Evolutionary conservation across 92 coral and sea anemone genomes (phyloP).

Genomic region (Heteractis magnifica): DNA sequence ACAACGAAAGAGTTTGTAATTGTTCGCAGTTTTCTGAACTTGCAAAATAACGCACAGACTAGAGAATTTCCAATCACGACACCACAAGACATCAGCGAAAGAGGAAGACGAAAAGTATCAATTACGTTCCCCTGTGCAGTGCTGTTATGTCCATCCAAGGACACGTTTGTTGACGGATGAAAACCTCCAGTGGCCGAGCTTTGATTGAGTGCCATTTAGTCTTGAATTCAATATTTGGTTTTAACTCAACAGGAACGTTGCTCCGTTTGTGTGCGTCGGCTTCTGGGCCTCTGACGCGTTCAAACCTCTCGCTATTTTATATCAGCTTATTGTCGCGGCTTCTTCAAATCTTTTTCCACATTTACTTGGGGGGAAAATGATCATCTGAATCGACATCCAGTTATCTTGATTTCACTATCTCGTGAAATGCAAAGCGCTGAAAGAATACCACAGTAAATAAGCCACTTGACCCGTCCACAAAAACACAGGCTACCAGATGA

Average conservation of each 20-base stretch:
- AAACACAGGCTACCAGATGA: constrained; percentile 5
- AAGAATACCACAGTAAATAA: constrained; percentile 14
- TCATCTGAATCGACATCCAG: neutral
- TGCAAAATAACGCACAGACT: constrained; percentile 73
- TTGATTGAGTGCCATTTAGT: neutral
- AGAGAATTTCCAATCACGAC: constrained; percentile 69
- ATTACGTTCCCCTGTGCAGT: neutral
- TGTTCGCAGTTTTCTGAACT: constrained; percentile 64
- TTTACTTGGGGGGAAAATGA: neutral
- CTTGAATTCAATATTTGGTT: neutral
- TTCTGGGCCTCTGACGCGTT: too few relatives aligned
- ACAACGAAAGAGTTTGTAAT: constrained; percentile 87
- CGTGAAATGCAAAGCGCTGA: constrained; percentile 18
- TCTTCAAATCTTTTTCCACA: neutral
- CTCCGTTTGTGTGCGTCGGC: neutral
- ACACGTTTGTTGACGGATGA: neutral
- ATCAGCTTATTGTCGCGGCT: neutral
- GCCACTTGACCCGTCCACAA: constrained; percentile 29
- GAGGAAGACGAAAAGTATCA: constrained; percentile 37
- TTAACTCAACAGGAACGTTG: neutral
- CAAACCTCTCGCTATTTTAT: neutral
- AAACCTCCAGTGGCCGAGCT: neutral
- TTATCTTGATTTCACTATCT: constrained; percentile 6
- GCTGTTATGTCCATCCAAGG: neutral
- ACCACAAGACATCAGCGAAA: constrained; percentile 65